Percentiles rank a stretch among this genome's conserved stretches.
Evolutionary conservation across 2,888 invertebrate species (phyloP).

Genomic region (Sialis fuliginosa): DNA sequence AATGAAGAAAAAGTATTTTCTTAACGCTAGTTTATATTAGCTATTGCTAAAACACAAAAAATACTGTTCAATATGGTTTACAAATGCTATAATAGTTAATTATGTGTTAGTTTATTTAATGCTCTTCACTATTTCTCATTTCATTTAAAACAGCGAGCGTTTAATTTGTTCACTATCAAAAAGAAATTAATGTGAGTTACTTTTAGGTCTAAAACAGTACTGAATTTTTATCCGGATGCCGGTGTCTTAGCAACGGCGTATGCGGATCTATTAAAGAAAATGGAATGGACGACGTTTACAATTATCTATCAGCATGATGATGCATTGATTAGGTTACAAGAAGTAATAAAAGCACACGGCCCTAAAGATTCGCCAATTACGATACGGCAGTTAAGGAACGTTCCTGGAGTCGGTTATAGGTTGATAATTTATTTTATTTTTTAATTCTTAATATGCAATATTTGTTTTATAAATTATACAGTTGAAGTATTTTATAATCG

Average conservation of each 20-base stretch:
- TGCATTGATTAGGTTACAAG: slow-evolving; percentile 58
- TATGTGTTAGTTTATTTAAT: too few relatives aligned
- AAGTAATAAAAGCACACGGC: slow-evolving; percentile 52
- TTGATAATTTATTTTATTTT: slow-evolving; percentile 21
- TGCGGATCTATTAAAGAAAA: slow-evolving; percentile 44
- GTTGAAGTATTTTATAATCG: too few relatives aligned
- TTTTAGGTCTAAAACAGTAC: slow-evolving; percentile 16
- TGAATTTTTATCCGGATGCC: slow-evolving; percentile 57
- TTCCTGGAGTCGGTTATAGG: slow-evolving; percentile 18
- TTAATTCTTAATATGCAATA: background rate
- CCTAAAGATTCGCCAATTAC: slow-evolving; percentile 43
- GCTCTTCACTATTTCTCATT: too few relatives aligned
- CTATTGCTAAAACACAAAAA: too few relatives aligned
- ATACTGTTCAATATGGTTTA: too few relatives aligned
- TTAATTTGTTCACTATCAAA: too few relatives aligned
- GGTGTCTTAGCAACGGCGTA: slow-evolving; percentile 43
- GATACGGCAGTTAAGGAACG: slow-evolving; percentile 39
- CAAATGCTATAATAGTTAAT: too few relatives aligned
- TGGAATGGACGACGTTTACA: slow-evolving; percentile 61
- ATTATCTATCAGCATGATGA: slow-evolving; percentile 63
- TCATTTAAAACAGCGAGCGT: too few relatives aligned
- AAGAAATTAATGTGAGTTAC: too few relatives aligned
- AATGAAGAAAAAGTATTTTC: too few relatives aligned
- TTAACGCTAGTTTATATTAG: too few relatives aligned
- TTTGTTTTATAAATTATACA: background rate